phyloP scores from a whole-genome alignment of 2,113 vertebrate species.

The Campylomormyrus numenius region DNA sequence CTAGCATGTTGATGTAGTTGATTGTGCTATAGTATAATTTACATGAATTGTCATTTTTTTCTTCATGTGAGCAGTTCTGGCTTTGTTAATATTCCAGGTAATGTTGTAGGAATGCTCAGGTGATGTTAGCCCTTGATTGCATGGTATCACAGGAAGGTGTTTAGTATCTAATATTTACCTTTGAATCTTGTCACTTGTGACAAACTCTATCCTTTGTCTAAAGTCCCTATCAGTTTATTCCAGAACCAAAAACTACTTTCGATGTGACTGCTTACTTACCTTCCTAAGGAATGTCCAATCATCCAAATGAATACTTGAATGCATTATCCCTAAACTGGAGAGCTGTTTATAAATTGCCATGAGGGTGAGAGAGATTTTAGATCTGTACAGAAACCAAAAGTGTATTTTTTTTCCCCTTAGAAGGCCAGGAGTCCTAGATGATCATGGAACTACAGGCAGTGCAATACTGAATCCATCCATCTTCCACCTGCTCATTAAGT shows the following conservation, averaged over 20 bases:
- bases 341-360: neutral
- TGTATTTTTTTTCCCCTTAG: neutral
- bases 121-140: neutral
- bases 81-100: neutral
- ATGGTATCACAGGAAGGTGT: neutral
- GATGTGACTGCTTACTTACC: neutral
- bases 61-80: neutral
- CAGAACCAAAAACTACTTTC: neutral
- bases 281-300: neutral
- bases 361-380: neutral
- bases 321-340: neutral
- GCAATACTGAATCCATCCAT: neutral
- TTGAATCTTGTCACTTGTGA: neutral
- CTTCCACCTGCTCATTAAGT: neutral
- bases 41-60: neutral
- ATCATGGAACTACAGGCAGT: neutral
- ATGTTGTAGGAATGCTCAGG: neutral
- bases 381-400: neutral
- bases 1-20: neutral
- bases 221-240: neutral
- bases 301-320: neutral
- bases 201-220: neutral
- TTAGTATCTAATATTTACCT: neutral
- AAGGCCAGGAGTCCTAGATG: neutral
- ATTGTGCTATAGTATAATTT: neutral